Conservation (phyloP, 2,888 invertebrate genomes). For the Apodemia mormo region DNA sequence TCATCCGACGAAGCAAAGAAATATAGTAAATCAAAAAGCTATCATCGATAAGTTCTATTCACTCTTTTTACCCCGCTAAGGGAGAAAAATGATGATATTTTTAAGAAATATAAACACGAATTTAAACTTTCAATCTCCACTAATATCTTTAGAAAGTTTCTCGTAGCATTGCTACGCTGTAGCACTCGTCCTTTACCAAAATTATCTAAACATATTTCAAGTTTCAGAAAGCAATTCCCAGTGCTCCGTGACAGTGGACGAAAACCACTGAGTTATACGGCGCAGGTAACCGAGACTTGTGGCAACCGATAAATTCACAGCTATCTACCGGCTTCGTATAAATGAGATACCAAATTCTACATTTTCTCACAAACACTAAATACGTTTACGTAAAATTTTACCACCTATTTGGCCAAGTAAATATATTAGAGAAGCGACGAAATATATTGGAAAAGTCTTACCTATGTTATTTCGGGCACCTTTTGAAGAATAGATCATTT, state of each 20-base stretch:
- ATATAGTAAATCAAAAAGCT: no score
- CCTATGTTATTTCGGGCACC: no score
- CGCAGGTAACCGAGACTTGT: slow-evolving; percentile 1
- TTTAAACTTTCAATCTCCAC: background rate
- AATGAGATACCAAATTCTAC: slow-evolving; percentile 16
- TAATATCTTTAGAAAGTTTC: background rate
- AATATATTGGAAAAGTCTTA: no score
- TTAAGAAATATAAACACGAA: no score
- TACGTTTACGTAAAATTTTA: background rate
- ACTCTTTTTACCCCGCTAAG: no score
- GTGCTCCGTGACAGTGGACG: slow-evolving; percentile 11
- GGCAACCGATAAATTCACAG: slow-evolving; percentile 3
- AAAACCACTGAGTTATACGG: slow-evolving; percentile 17
- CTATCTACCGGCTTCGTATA: slow-evolving; percentile 1
- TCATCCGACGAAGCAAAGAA: no score
- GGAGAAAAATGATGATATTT: no score
- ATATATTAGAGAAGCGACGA: no score
- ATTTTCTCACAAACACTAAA: slow-evolving; percentile 2
- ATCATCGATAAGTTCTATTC: no score
- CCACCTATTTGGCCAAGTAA: no score
- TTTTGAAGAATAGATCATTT: no score
- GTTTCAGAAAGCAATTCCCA: slow-evolving; percentile 16
- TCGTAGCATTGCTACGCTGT: background rate
- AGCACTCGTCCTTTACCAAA: background rate
- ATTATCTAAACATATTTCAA: slow-evolving; percentile 2